Evolutionary conservation across 2,888 invertebrate species (phyloP).

Genomic region (Rhagium mordax): DNA sequence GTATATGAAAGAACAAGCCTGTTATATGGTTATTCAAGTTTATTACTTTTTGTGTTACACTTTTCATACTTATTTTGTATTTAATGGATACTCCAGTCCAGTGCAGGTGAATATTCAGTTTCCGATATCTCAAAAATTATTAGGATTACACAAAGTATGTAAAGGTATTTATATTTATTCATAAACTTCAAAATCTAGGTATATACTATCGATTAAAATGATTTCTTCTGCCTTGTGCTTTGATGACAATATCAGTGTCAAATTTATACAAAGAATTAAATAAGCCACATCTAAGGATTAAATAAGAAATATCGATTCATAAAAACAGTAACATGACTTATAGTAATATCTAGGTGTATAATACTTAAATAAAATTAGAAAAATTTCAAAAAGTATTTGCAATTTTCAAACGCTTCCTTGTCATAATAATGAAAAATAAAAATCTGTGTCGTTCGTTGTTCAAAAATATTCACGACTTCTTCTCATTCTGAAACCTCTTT

Average conservation of each 20-base stretch:
- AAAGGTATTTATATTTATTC: not conserved
- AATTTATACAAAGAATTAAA: not conserved
- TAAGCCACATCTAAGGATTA: not conserved
- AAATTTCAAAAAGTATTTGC: not conserved
- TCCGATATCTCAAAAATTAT: no score
- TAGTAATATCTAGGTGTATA: no score
- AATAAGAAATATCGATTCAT: not conserved
- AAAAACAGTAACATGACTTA: not conserved
- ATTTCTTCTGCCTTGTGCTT: no score
- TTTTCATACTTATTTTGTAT: no score
- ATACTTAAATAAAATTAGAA: not conserved
- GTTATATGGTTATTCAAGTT: no score
- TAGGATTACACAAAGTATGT: no score
- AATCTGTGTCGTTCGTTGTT: conserved; percentile 41
- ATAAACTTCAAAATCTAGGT: not conserved
- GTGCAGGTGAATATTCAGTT: no score
- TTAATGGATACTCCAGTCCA: no score
- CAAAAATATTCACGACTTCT: not conserved
- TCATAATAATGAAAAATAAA: conserved; percentile 40
- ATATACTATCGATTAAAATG: not conserved
- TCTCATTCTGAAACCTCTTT: conserved; percentile 69
- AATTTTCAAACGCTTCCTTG: not conserved
- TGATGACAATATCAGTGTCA: no score
- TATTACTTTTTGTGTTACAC: no score
- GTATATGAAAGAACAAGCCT: no score